phyloP scores from a whole-genome alignment of 1,140 invertebrate species.

The Macrobrachium nipponense region DNA sequence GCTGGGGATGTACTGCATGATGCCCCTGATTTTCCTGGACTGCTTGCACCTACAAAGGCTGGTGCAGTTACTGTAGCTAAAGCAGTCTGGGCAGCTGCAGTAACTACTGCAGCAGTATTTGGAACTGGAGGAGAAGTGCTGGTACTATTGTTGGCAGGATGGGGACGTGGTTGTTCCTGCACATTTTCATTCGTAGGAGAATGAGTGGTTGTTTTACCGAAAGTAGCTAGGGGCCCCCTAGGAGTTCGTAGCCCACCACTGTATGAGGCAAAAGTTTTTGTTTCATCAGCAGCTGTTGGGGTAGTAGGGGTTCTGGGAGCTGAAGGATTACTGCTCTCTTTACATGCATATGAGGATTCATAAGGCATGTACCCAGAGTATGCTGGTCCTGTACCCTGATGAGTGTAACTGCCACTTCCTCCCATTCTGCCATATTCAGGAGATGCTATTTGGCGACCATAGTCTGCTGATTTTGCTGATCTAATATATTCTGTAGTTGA shows the following conservation, averaged over 20 bases:
- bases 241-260: constrained; percentile 45
- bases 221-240: constrained; percentile 50
- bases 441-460: not conserved
- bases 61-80: constrained; percentile 46
- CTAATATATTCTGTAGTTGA: constrained; percentile 1
- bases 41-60: constrained; percentile 46
- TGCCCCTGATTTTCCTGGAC: not conserved
- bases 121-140: not conserved
- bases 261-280: constrained; percentile 51
- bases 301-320: constrained; percentile 13
- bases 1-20: not conserved
- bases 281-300: not conserved
- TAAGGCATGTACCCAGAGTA: constrained; percentile 50
- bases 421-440: constrained; percentile 30
- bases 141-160: constrained; percentile 24
- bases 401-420: constrained; percentile 27
- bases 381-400: constrained; percentile 2
- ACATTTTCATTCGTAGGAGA: constrained; percentile 12
- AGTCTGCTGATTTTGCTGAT: constrained; percentile 6
- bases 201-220: constrained; percentile 47
- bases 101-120: constrained; percentile 23
- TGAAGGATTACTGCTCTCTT: constrained; percentile 13
- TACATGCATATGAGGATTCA: constrained; percentile 38
- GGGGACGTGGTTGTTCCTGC: not conserved
- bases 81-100: constrained; percentile 42